These are phyloP conservation scores for Entomobrya proxima DNA, from an alignment of 2,888 invertebrate species.

Conservation along the genomic window DNA sequence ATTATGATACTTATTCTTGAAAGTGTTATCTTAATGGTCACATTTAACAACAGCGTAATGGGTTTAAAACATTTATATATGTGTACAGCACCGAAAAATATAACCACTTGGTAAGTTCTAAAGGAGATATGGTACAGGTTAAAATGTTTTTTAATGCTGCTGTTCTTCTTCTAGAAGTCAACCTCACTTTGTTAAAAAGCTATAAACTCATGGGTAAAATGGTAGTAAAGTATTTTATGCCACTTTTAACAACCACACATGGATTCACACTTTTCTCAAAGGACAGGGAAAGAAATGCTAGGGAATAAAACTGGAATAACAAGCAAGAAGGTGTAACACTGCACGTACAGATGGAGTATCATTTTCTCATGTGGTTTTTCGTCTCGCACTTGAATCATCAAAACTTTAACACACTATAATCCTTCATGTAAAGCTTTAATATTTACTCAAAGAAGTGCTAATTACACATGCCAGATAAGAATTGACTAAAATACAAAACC, in stretches of 20 bases:
- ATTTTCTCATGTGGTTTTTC: no score
- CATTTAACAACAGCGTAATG: slow-evolving; percentile 39
- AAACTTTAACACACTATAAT: no score
- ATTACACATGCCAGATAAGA: no score
- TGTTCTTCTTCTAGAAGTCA: slow-evolving; percentile 14
- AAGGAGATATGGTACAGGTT: not conserved
- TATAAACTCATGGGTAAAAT: slow-evolving; percentile 21
- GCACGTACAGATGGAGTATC: no score
- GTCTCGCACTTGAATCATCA: no score
- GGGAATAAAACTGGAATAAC: no score
- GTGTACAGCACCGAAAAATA: not conserved
- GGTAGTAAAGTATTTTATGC: slow-evolving; percentile 40
- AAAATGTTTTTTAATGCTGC: not conserved
- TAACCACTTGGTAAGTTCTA: not conserved
- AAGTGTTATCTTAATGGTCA: slow-evolving; percentile 44
- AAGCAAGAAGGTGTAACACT: no score
- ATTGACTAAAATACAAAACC: no score
- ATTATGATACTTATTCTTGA: slow-evolving; percentile 17
- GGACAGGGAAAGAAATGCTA: no score
- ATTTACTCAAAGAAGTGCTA: no score
- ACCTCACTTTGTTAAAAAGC: slow-evolving; percentile 39
- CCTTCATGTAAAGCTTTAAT: no score
- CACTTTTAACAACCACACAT: slow-evolving; percentile 9
- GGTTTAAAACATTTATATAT: slow-evolving; percentile 37
- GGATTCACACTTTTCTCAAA: no score